phyloP scores from a whole-genome alignment of 2,113 vertebrate species.

The Xenus cinereus region DNA sequence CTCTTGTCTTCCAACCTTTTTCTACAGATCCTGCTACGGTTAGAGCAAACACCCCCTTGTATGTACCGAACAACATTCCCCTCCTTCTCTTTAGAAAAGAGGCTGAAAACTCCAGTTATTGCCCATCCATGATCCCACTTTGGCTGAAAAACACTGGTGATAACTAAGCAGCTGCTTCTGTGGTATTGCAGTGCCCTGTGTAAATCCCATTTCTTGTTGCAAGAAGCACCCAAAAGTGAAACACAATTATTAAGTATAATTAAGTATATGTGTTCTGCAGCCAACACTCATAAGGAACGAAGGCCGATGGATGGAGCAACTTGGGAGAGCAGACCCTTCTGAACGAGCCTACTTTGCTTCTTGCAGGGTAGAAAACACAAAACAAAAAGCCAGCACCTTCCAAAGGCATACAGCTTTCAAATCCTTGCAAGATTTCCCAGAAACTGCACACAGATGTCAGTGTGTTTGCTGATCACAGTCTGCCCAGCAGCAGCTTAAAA shows the following conservation, averaged over 20 bases:
- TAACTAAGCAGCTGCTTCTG: background rate
- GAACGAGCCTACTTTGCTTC: background rate
- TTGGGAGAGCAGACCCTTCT: background rate
- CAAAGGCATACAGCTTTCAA: background rate
- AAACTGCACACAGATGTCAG: background rate
- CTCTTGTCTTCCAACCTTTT: conserved; percentile 8
- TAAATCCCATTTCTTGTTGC: background rate
- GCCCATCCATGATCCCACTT: background rate
- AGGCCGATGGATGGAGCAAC: fast-evolving
- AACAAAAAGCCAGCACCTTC: background rate
- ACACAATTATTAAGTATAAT: background rate
- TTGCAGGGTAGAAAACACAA: background rate
- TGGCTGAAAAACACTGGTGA: background rate
- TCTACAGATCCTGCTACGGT: background rate
- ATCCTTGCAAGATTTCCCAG: background rate
- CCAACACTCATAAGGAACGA: background rate
- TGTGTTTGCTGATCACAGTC: background rate
- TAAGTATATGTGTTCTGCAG: background rate
- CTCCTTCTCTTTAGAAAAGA: background rate
- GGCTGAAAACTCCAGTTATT: background rate
- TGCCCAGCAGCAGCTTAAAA: conserved; percentile 1
- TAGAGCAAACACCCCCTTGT: background rate
- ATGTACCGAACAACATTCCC: fast-evolving
- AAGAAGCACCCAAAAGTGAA: background rate
- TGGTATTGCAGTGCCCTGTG: background rate